phyloP scores from a whole-genome alignment of 2,888 invertebrate species.

The Eristalinus sepulchralis region DNA sequence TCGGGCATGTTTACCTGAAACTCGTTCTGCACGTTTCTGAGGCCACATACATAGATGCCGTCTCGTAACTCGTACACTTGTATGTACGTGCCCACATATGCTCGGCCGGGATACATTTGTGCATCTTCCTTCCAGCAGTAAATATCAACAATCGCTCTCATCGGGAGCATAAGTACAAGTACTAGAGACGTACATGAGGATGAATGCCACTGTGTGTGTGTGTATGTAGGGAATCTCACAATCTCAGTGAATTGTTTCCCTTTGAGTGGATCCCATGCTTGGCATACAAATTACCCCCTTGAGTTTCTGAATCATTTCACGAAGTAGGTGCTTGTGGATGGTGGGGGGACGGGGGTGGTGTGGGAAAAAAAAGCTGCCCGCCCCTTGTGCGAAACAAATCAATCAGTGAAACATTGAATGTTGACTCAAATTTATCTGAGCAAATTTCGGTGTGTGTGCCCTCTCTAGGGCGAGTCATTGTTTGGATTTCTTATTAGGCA shows the following conservation, averaged over 20 bases:
- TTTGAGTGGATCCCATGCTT: constrained; percentile 24
- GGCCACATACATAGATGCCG: not conserved
- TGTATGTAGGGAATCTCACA: not conserved
- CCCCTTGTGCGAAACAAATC: not conserved
- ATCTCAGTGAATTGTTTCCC: constrained; percentile 7
- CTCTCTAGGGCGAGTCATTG: not conserved
- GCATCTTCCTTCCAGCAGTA: constrained; percentile 46
- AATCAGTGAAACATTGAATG: not conserved
- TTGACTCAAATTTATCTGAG: constrained; percentile 1
- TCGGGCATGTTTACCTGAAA: not conserved
- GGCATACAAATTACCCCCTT: constrained; percentile 51
- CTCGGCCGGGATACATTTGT: not conserved
- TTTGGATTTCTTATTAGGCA: not conserved
- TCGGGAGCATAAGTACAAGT: constrained; percentile 47
- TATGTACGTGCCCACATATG: not conserved
- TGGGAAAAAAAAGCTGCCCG: not conserved
- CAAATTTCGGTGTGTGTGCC: not conserved
- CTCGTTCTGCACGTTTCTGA: not conserved
- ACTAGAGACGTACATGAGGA: constrained; percentile 5
- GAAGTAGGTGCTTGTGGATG: not conserved
- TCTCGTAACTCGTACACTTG: no score
- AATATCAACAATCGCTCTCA: constrained; percentile 55
- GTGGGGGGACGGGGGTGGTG: not conserved
- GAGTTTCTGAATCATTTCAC: constrained; percentile 26
- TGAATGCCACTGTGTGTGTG: not conserved